phyloP scores from a whole-genome alignment of 35 echinoderm and acorn worm species.

The Acanthaster planci region DNA sequence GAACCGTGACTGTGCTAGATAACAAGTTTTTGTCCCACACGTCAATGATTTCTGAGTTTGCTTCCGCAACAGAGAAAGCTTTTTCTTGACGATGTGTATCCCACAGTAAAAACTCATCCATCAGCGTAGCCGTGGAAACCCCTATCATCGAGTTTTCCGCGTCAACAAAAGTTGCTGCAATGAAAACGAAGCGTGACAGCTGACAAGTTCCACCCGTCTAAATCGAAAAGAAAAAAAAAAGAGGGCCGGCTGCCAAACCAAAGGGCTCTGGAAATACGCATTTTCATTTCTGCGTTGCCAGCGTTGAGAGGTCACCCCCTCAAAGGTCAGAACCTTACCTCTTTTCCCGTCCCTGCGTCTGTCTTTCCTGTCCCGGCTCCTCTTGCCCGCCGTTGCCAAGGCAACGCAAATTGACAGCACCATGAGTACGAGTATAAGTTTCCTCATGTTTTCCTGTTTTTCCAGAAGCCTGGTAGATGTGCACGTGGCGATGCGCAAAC shows the following conservation, averaged over 20 bases:
- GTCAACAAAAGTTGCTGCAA: too few relatives aligned
- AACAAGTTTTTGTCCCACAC: too few relatives aligned
- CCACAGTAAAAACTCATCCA: too few relatives aligned
- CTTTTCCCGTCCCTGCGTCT: slow-evolving; percentile 6
- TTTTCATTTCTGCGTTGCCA: neutral
- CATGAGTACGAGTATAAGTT: neutral
- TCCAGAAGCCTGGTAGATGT: neutral
- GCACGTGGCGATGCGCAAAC: neutral
- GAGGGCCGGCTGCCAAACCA: neutral
- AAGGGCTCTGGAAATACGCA: neutral
- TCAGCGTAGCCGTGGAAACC: too few relatives aligned
- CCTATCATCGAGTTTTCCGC: too few relatives aligned
- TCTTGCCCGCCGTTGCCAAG: slow-evolving; percentile 6
- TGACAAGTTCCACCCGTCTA: too few relatives aligned
- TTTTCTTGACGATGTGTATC: too few relatives aligned
- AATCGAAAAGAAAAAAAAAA: too few relatives aligned
- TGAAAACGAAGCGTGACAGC: too few relatives aligned
- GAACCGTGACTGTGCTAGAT: too few relatives aligned
- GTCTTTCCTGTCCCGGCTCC: neutral
- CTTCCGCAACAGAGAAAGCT: too few relatives aligned
- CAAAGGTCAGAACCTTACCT: slow-evolving; percentile 15
- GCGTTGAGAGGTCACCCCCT: neutral
- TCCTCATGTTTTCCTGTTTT: slow-evolving; percentile 15
- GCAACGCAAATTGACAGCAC: slow-evolving; percentile 14
- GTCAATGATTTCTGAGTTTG: too few relatives aligned